Evolutionary conservation across 37 sponge, comb jelly and placozoan genomes (phyloP), one percentile per base, ranked within the genome.

Genomic region (Agelas oroides): DNA sequence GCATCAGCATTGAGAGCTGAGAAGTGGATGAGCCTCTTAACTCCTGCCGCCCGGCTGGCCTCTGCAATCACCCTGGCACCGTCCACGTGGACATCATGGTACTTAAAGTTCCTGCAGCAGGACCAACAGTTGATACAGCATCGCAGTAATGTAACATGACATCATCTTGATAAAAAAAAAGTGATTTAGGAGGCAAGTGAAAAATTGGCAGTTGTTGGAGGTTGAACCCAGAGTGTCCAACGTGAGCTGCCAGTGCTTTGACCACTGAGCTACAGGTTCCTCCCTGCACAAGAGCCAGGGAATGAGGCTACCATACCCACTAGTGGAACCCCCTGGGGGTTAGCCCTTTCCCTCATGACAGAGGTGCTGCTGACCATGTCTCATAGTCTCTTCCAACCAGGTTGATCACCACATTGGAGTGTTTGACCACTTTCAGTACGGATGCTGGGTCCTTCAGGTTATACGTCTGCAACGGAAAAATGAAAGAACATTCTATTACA

Each of bases 381-480:
- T 95, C 94, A 56, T 89, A 95, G 69, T 97, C 96, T 46, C 96
- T 63, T 27, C 97, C 97, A 20, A 95, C 87, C 32, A 95, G 75
- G 62, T 99, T 99, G 81, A 99, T 82, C 23, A 96, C 99, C 5
- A 96, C 84, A 71, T 96, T 87, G 6, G 99, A 96, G 70, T 96
- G 89, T 58, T 92, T 83, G 53, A 99, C 84, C 18, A 58, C 79
- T 28, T 95, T 97, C 23, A 46, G 34, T 11, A 99, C 73, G 53
- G 94, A 86, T 36, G 87, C 89, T 27, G 80, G 74, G 41, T 99
- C 99, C 35, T 81, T 88, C 71, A 96, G 73, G 20, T 85, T 60
- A 72, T 86, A 95, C 20, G 53, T 70, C 93, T 94, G 77, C 53
- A 55, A 19, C 25, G 64, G 39, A 31, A 5, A 28, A 59, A 6